Conservation (phyloP, 2,888 invertebrate species). For the Hoplodrina blanda region DNA sequence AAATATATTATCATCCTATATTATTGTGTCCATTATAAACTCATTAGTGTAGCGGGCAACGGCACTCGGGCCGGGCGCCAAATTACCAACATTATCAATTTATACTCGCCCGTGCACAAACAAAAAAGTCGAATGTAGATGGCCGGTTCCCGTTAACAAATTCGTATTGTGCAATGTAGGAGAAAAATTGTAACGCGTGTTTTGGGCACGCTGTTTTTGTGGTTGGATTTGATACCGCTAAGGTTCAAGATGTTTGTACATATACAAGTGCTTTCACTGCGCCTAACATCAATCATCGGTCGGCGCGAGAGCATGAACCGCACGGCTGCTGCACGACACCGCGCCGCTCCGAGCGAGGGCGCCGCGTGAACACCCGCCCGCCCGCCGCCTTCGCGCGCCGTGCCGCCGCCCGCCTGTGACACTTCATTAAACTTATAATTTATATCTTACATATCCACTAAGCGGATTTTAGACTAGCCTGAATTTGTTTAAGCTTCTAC, state of each 20-base stretch:
- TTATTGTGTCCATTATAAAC: constrained; percentile 90
- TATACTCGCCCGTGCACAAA: constrained; percentile 88
- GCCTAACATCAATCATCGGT: constrained; percentile 81
- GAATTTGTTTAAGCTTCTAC: constrained; percentile 9
- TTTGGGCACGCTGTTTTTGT: constrained; percentile 82
- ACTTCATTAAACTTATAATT: constrained; percentile 72
- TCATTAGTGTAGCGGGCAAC: constrained; percentile 90
- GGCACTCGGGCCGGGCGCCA: constrained; percentile 88
- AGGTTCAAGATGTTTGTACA: constrained; percentile 77
- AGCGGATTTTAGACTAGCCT: constrained; percentile 55
- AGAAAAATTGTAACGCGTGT: constrained; percentile 89
- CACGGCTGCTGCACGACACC: constrained; percentile 38
- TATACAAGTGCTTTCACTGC: constrained; percentile 86
- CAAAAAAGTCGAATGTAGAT: constrained; percentile 89
- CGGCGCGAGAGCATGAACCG: constrained; percentile 46
- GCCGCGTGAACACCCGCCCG: constrained; percentile 12
- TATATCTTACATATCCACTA: constrained; percentile 61
- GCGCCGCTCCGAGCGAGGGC: constrained; percentile 2
- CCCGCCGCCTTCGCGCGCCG: neutral
- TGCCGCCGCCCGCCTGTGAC: constrained; percentile 57
- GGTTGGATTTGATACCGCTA: constrained; percentile 86
- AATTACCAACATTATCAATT: constrained; percentile 91
- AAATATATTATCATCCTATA: constrained; percentile 88
- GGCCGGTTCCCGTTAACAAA: constrained; percentile 89
- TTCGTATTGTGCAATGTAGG: constrained; percentile 90